Conservation (phyloP, 2,797 vertebrate genomes). For the Lutjanus campechanus region DNA sequence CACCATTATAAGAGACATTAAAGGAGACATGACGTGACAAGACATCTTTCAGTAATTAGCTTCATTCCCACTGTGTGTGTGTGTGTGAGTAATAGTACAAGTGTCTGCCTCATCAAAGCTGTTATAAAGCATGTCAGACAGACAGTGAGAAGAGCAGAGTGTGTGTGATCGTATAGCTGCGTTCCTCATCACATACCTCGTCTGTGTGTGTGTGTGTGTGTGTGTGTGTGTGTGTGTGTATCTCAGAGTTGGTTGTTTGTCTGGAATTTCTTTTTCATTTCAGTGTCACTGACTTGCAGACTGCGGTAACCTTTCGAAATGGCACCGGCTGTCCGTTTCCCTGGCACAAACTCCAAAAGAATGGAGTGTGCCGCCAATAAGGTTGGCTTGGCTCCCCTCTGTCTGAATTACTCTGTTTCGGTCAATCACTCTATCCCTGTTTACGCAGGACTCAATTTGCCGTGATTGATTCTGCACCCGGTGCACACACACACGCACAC, state of each 20-base stretch:
- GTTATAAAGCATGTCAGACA: constrained; percentile 24
- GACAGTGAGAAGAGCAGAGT: neutral
- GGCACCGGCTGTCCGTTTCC: constrained; percentile 78
- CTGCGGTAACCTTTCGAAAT: constrained; percentile 82
- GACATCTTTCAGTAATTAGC: constrained; percentile 44
- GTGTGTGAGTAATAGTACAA: neutral
- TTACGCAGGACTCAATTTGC: constrained; percentile 73
- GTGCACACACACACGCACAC: constrained; percentile 37
- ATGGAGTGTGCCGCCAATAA: constrained; percentile 63
- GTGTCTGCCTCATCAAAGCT: constrained; percentile 13
- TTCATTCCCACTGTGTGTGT: constrained; percentile 6
- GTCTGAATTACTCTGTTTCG: constrained; percentile 68
- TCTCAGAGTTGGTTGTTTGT: constrained; percentile 26
- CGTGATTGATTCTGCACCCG: constrained; percentile 67
- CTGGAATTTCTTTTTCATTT: constrained; percentile 53
- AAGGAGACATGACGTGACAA: constrained; percentile 9
- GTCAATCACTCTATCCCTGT: constrained; percentile 70
- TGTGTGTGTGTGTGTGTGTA: constrained; percentile 19
- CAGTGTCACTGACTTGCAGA: constrained; percentile 67
- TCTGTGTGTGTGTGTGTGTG: too few relatives aligned
- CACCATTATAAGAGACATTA: constrained; percentile 14
- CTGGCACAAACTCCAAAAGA: constrained; percentile 71
- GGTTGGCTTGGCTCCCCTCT: constrained; percentile 58
- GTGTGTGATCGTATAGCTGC: neutral
- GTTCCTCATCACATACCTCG: constrained; percentile 15